phyloP scores from a whole-genome alignment of 1,140 invertebrate species.

The Diorhabda sublineata region DNA sequence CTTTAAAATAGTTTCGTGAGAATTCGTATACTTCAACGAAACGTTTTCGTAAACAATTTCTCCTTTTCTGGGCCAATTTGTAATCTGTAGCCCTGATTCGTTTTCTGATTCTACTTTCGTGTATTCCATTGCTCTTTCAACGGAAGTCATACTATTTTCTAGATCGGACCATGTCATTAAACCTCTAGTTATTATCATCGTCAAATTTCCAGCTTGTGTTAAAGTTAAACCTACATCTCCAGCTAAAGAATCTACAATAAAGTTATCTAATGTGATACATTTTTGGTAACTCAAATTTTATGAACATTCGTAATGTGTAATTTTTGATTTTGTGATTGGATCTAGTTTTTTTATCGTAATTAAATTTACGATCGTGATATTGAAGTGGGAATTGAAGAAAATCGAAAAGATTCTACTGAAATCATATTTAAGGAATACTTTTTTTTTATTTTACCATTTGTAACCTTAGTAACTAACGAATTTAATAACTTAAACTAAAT shows the following conservation, averaged over 20 bases:
- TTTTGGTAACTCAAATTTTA: too few relatives aligned
- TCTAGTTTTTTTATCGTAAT: too few relatives aligned
- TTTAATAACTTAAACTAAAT: too few relatives aligned
- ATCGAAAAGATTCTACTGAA: too few relatives aligned
- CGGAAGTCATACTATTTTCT: conserved; percentile 77
- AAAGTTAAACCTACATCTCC: conserved; percentile 57
- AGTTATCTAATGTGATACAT: background rate
- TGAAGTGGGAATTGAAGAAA: too few relatives aligned
- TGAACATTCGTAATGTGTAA: too few relatives aligned
- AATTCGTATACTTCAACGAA: conserved; percentile 60
- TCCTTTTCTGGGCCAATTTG: conserved; percentile 67
- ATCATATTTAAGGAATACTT: too few relatives aligned
- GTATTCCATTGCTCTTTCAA: conserved; percentile 74
- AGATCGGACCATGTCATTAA: conserved; percentile 67
- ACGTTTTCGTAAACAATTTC: conserved; percentile 65
- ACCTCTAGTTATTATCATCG: conserved; percentile 55
- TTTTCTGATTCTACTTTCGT: conserved; percentile 66
- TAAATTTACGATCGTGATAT: too few relatives aligned
- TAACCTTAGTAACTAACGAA: too few relatives aligned
- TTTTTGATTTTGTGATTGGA: too few relatives aligned
- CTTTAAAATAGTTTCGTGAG: conserved; percentile 69
- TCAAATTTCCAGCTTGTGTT: conserved; percentile 46
- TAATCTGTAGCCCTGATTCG: conserved; percentile 43
- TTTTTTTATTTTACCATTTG: too few relatives aligned
- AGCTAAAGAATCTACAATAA: conserved; percentile 43